These are phyloP conservation scores for Carassius carassius DNA, from an alignment of 2,113 vertebrate genomes.

Conservation along the genomic window DNA sequence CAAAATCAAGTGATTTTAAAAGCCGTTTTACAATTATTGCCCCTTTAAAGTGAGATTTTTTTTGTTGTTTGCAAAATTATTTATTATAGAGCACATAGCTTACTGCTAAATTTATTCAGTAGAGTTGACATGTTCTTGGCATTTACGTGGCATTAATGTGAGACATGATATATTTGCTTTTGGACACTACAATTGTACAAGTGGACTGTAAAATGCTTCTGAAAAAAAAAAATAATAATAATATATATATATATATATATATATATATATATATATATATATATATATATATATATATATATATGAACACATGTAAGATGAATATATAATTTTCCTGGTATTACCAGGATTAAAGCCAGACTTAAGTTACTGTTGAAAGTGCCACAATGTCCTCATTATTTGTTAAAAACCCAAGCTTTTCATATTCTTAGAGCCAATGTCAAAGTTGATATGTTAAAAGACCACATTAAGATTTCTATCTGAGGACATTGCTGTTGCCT, in stretches of 20 bases:
- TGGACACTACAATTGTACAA: not conserved
- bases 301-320: no score
- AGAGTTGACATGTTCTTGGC: not conserved
- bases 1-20: not conserved
- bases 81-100: not conserved
- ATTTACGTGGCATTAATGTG: not conserved
- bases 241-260: no score
- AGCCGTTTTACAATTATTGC: not conserved
- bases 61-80: not conserved
- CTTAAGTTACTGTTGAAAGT: not conserved
- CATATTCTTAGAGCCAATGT: constrained; percentile 6
- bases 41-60: not conserved
- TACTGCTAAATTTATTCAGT: not conserved
- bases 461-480: constrained; percentile 40
- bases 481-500: constrained; percentile 20
- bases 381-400: constrained; percentile 29
- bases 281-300: no score
- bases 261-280: not conserved
- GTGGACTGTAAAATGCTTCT: not conserved
- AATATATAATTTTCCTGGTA: not conserved
- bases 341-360: not conserved
- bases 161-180: not conserved
- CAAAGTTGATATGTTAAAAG: constrained; percentile 30
- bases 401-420: constrained; percentile 25
- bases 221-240: no score